Conservation (phyloP, 1,140 invertebrate genomes). For the Batillaria attramentaria region DNA sequence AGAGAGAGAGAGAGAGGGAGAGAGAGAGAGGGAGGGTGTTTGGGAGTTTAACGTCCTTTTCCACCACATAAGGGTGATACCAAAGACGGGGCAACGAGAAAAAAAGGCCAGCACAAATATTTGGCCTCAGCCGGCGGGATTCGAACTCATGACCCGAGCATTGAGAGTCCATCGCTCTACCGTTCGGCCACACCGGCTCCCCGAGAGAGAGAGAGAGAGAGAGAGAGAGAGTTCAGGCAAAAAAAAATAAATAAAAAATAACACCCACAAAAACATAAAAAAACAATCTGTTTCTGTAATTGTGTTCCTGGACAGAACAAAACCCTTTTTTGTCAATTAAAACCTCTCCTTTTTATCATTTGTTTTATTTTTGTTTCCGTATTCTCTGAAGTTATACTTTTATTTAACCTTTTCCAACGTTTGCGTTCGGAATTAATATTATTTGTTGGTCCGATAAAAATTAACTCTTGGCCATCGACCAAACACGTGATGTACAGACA, state of each 20-base stretch:
- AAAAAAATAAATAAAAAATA: not conserved
- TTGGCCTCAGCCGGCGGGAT: not conserved
- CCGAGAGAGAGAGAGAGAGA: too few relatives aligned
- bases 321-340: too few relatives aligned
- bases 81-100: not conserved
- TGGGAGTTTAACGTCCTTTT: not conserved
- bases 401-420: not conserved
- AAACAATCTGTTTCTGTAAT: not conserved
- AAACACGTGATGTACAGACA: too few relatives aligned
- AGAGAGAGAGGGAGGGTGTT: not conserved
- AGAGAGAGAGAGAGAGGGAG: slow-evolving; percentile 5
- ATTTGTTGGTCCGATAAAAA: not conserved
- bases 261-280: not conserved
- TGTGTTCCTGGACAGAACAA: too few relatives aligned
- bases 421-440: not conserved
- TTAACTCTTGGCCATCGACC: too few relatives aligned
- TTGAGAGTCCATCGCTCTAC: not conserved
- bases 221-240: not conserved
- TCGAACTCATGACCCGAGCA: not conserved
- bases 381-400: too few relatives aligned
- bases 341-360: not conserved
- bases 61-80: not conserved
- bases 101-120: not conserved
- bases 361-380: not conserved
- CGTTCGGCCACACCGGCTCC: not conserved